Conservation (phyloP, 2,888 invertebrate species). For the Andrena chrysosceles region DNA sequence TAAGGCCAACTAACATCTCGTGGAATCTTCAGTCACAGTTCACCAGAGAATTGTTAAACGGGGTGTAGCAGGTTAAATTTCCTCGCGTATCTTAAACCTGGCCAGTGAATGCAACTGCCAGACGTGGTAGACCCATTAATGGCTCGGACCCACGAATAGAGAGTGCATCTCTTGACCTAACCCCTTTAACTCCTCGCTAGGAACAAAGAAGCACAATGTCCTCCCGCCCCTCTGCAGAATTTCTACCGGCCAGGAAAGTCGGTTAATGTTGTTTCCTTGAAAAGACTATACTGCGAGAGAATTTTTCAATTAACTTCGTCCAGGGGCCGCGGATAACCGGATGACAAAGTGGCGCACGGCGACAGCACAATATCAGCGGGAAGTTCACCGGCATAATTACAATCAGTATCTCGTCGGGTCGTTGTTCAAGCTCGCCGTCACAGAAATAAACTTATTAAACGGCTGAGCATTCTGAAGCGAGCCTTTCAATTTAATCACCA, state of each 20-base stretch:
- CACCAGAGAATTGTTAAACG: too few relatives aligned
- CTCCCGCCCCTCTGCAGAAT: background rate
- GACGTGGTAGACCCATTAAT: slow-evolving; percentile 4
- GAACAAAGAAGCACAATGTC: background rate
- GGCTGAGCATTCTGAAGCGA: background rate
- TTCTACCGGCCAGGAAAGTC: slow-evolving; percentile 1
- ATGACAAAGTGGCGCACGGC: slow-evolving; percentile 35
- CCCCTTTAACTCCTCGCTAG: slow-evolving; percentile 10
- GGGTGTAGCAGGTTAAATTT: too few relatives aligned
- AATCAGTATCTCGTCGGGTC: slow-evolving; percentile 25
- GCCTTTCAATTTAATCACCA: slow-evolving; percentile 33
- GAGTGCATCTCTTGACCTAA: slow-evolving; percentile 13
- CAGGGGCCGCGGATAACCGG: slow-evolving; percentile 36
- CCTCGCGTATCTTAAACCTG: background rate
- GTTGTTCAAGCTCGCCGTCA: slow-evolving; percentile 12
- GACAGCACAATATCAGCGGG: slow-evolving; percentile 8
- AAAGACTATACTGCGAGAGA: slow-evolving; percentile 47
- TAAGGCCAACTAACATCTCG: too few relatives aligned
- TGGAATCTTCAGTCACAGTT: too few relatives aligned
- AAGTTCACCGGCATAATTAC: slow-evolving; percentile 36
- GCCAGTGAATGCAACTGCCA: background rate
- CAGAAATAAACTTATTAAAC: slow-evolving; percentile 33
- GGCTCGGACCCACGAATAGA: background rate
- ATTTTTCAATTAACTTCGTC: slow-evolving; percentile 58
- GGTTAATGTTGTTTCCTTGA: slow-evolving; percentile 42